Evolutionary conservation across 2,797 vertebrate genomes (phyloP).

Genomic region (Percopsis omiscomaycus): DNA sequence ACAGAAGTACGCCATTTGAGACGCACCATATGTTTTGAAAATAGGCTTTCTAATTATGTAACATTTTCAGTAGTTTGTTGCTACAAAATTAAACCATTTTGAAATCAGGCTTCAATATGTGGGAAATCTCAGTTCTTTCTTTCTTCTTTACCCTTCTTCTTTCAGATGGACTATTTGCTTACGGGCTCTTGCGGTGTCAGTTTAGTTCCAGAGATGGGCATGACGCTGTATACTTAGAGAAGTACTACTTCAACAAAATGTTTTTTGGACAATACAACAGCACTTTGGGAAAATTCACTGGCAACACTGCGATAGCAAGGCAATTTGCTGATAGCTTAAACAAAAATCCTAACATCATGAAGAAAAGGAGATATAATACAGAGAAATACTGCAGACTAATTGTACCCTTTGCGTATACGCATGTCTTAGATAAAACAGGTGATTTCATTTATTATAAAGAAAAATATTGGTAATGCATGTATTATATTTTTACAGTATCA

Average conservation of each 20-base stretch:
- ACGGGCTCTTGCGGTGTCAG: neutral
- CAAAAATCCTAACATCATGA: neutral
- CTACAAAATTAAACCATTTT: too few species aligned
- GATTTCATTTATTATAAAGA: neutral
- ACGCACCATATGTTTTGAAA: too few species aligned
- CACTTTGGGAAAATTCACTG: slow-evolving; percentile 41
- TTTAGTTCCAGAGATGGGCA: slow-evolving; percentile 14
- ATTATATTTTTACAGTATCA: too few species aligned
- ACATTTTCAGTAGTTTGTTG: too few species aligned
- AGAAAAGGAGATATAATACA: neutral
- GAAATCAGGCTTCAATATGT: too few species aligned
- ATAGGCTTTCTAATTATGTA: too few species aligned
- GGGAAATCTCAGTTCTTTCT: too few species aligned
- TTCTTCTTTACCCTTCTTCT: slow-evolving; percentile 21
- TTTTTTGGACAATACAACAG: slow-evolving; percentile 43
- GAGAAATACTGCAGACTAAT: neutral
- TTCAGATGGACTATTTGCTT: slow-evolving; percentile 24
- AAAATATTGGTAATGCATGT: too few species aligned
- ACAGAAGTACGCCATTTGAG: too few species aligned
- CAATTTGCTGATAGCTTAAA: slow-evolving; percentile 16
- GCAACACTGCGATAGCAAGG: slow-evolving; percentile 28
- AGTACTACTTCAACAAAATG: slow-evolving; percentile 42
- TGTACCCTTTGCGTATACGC: fast-evolving
- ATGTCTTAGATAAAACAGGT: slow-evolving; percentile 20
- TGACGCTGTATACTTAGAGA: slow-evolving; percentile 24